Evolutionary conservation across 2,113 vertebrate genomes (phyloP).

Genomic region (Scatophagus argus): DNA sequence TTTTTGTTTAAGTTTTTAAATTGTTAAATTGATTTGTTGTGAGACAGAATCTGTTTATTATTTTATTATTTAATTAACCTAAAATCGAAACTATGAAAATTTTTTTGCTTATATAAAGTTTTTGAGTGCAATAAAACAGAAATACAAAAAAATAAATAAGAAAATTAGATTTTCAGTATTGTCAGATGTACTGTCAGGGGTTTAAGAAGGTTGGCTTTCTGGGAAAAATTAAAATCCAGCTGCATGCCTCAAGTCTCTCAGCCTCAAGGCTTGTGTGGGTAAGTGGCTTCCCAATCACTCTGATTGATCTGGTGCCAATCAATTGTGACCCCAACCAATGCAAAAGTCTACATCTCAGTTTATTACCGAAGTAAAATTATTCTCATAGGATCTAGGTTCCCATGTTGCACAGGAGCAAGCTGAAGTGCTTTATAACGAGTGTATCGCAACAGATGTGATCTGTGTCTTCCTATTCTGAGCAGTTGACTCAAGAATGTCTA

Average conservation of each 20-base stretch:
- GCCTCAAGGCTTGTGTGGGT: slow-evolving; percentile 35
- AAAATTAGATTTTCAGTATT: neutral
- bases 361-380: slow-evolving; percentile 29
- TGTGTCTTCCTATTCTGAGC: slow-evolving; percentile 74
- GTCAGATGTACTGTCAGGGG: slow-evolving; percentile 3
- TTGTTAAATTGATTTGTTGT: neutral
- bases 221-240: neutral
- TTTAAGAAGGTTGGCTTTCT: neutral
- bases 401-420: slow-evolving; percentile 28
- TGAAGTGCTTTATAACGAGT: slow-evolving; percentile 47
- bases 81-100: neutral
- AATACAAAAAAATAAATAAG: no score
- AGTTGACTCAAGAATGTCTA: slow-evolving; percentile 74
- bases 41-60: neutral
- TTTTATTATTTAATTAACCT: neutral
- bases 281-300: slow-evolving; percentile 28
- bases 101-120: neutral
- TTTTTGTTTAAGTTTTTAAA: neutral
- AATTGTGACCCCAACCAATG: slow-evolving; percentile 34
- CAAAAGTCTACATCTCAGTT: slow-evolving; percentile 25
- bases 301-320: slow-evolving; percentile 54
- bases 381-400: slow-evolving; percentile 16
- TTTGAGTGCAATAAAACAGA: neutral
- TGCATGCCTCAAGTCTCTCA: neutral
- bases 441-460: slow-evolving; percentile 61